Conservation (phyloP, 2,888 invertebrate species). For the Platypus cylindrus region DNA sequence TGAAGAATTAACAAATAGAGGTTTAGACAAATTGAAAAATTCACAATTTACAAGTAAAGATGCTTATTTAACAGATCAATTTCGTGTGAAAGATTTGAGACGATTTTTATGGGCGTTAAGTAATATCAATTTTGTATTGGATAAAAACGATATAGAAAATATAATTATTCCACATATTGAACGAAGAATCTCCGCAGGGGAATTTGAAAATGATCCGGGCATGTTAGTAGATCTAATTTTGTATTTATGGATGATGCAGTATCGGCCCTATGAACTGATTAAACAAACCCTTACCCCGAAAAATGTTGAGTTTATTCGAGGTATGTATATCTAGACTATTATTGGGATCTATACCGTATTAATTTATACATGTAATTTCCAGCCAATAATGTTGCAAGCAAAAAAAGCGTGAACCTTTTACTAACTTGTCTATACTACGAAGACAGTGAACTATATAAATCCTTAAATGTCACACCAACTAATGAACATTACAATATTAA, state of each 20-base stretch:
- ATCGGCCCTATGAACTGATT: constrained; percentile 26
- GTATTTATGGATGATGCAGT: constrained; percentile 35
- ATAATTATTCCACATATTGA: constrained; percentile 27
- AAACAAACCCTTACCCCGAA: constrained; percentile 21
- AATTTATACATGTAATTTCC: constrained; percentile 10
- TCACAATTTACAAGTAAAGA: constrained; percentile 16
- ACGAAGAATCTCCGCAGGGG: constrained; percentile 20
- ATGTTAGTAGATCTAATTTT: constrained; percentile 29
- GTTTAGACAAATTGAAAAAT: constrained; percentile 24
- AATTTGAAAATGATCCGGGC: constrained; percentile 23
- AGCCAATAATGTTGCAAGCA: constrained; percentile 20
- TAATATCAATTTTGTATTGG: constrained; percentile 25
- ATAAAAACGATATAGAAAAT: constrained; percentile 21
- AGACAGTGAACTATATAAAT: constrained; percentile 26
- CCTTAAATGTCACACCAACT: constrained; percentile 20
- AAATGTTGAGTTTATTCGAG: constrained; percentile 16
- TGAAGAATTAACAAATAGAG: constrained; percentile 23
- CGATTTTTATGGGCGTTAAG: constrained; percentile 34
- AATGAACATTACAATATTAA: constrained; percentile 17
- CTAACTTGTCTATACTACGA: constrained; percentile 33
- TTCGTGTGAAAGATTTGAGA: constrained; percentile 35
- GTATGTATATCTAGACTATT: constrained; percentile 11
- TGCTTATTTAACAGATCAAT: constrained; percentile 18
- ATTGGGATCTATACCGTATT: neutral
- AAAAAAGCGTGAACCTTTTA: constrained; percentile 29